Evolutionary conservation across 2,797 vertebrate genomes (phyloP).

Genomic region (Tragelaphus oryx): DNA sequence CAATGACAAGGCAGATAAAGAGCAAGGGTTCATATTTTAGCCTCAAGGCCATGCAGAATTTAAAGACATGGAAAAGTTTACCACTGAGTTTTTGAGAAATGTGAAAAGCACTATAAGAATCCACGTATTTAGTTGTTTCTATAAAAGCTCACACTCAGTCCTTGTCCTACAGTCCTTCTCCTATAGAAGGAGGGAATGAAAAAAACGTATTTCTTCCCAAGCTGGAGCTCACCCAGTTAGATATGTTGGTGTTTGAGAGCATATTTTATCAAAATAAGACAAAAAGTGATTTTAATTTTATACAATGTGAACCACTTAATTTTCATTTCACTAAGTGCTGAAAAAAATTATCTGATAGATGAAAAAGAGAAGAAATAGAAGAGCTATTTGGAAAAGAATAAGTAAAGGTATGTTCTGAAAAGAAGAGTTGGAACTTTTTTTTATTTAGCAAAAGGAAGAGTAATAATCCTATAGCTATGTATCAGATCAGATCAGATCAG

Average conservation of each 20-base stretch:
- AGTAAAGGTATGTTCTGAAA: not conserved
- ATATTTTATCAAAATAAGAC: constrained; percentile 47
- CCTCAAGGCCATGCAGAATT: not conserved
- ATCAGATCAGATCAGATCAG: no score
- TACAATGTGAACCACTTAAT: not conserved
- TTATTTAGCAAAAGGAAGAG: not conserved
- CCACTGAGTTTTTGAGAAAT: not conserved
- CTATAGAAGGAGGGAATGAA: not conserved
- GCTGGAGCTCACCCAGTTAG: not conserved
- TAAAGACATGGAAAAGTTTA: constrained; percentile 10
- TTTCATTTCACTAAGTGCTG: constrained; percentile 22
- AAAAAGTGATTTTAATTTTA: constrained; percentile 5
- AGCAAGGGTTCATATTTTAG: not conserved
- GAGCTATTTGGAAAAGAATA: not conserved
- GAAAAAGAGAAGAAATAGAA: not conserved
- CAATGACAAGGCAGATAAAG: constrained; percentile 26
- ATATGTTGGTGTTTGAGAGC: constrained; percentile 24
- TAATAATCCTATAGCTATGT: not conserved
- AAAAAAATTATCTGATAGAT: constrained; percentile 30
- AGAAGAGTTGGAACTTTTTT: not conserved
- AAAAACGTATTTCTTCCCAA: not conserved
- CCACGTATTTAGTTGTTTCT: not conserved
- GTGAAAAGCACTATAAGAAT: not conserved
- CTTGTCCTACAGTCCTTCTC: not conserved
- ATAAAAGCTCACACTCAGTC: not conserved